Conservation (phyloP, 2,797 vertebrate genomes). For the Malacoraja senta region DNA sequence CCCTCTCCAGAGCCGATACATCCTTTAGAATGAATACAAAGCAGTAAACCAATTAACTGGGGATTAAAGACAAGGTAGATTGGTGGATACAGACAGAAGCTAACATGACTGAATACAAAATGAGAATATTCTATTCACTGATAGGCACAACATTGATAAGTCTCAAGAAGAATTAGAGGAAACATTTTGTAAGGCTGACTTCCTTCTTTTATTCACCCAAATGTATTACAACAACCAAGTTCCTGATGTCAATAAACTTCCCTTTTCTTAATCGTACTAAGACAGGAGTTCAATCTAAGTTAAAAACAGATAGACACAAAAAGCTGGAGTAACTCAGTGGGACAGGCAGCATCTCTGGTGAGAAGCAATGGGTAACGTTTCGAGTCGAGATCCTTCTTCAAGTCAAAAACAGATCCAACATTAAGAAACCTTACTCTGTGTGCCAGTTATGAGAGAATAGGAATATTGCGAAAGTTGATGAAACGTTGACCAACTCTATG, state of each 20-base stretch:
- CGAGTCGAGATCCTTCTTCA: too few relatives aligned
- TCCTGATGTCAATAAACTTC: neutral
- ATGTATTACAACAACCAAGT: neutral
- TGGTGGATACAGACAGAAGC: neutral
- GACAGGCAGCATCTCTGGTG: too few relatives aligned
- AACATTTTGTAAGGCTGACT: neutral
- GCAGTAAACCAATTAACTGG: neutral
- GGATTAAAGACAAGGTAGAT: neutral
- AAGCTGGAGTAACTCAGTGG: too few relatives aligned
- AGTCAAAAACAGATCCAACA: too few relatives aligned
- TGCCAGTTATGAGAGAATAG: too few relatives aligned
- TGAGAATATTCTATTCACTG: neutral
- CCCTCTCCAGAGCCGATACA: too few relatives aligned
- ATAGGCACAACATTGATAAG: neutral
- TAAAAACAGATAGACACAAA: too few relatives aligned
- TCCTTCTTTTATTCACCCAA: neutral
- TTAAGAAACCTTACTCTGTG: too few relatives aligned
- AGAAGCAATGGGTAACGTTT: too few relatives aligned
- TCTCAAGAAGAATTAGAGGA: neutral
- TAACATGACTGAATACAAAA: neutral
- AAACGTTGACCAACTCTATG: too few relatives aligned
- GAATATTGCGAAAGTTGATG: too few relatives aligned
- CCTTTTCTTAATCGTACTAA: neutral
- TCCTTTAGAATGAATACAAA: neutral
- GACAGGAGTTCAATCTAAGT: too few relatives aligned